Percentiles rank a stretch among this genome's conserved stretches.
These are phyloP conservation scores for Eulemur rufifrons DNA, from an alignment of 2,113 vertebrate genomes.

Conservation along the genomic window DNA sequence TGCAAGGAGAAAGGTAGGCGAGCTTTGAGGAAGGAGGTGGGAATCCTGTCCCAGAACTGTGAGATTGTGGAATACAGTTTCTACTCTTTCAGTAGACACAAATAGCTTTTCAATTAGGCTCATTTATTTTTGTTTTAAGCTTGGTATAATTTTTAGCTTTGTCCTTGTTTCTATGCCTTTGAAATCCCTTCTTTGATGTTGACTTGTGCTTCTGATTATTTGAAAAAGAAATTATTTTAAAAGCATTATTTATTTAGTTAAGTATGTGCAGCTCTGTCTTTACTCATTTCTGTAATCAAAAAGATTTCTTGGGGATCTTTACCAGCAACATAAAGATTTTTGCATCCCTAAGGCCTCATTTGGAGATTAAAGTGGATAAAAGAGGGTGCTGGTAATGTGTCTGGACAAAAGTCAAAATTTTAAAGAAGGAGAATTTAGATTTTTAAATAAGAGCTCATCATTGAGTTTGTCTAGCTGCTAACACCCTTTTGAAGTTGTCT, in stretches of 20 bases:
- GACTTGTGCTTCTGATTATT: neutral
- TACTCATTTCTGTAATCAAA: constrained; percentile 44
- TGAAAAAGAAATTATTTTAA: neutral
- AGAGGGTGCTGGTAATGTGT: neutral
- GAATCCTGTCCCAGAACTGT: neutral
- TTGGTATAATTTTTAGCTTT: neutral
- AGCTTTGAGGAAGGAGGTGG: neutral
- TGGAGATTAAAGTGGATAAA: constrained; percentile 45
- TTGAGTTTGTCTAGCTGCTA: neutral
- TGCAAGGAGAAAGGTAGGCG: neutral
- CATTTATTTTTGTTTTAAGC: constrained; percentile 15
- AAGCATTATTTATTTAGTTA: neutral
- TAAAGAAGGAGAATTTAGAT: constrained; percentile 25
- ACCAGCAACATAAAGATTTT: constrained; percentile 32
- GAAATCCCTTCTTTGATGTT: neutral
- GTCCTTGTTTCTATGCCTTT: neutral
- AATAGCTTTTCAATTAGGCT: neutral
- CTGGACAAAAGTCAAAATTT: constrained; percentile 41
- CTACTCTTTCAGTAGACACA: neutral
- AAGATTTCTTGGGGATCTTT: constrained; percentile 26
- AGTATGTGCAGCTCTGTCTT: neutral
- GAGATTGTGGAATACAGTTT: neutral
- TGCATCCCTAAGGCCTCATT: constrained; percentile 23
- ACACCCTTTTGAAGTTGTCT: neutral
- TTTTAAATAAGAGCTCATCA: constrained; percentile 31